Conservation (phyloP, 92 coral and sea anemone species). For the Metridium senile region DNA sequence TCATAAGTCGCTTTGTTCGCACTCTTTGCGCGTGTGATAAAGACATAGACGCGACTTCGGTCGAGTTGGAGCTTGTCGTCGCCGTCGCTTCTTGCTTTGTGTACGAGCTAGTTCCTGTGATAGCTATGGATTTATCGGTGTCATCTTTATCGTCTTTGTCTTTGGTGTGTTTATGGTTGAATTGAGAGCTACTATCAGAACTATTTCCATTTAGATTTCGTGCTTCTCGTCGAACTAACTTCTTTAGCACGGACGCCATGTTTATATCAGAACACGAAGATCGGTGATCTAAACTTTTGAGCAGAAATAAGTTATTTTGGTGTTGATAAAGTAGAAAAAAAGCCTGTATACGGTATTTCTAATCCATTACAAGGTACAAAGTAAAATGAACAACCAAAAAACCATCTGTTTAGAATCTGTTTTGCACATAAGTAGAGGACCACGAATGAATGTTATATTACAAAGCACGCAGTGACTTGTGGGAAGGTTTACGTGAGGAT, state of each 20-base stretch:
- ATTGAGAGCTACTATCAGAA: constrained; percentile 29
- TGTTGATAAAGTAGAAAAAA: background rate
- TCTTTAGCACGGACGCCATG: constrained; percentile 90
- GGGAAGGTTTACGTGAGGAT: constrained; percentile 17
- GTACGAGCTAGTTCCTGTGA: constrained; percentile 17
- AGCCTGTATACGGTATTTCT: background rate
- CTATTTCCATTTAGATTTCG: constrained; percentile 71
- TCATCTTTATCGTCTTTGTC: constrained; percentile 61
- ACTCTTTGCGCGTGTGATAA: constrained; percentile 81
- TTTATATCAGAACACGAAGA: constrained; percentile 16
- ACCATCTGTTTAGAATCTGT: constrained; percentile 6
- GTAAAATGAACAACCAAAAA: constrained; percentile 9
- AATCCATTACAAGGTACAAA: constrained; percentile 8
- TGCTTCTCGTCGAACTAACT: constrained; percentile 81
- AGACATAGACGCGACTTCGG: constrained; percentile 73
- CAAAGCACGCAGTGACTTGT: background rate
- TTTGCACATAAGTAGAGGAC: background rate
- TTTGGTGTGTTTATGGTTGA: constrained; percentile 55
- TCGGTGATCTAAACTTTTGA: background rate
- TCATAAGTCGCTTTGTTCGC: constrained; percentile 84
- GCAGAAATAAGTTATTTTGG: constrained; percentile 1
- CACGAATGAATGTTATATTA: background rate
- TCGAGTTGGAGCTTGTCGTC: constrained; percentile 16
- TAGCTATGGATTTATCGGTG: constrained; percentile 37
- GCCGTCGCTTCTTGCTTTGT: constrained; percentile 19